Evolutionary conservation across 2,797 vertebrate genomes (phyloP).

Genomic region (Crenichthys baileyi): DNA sequence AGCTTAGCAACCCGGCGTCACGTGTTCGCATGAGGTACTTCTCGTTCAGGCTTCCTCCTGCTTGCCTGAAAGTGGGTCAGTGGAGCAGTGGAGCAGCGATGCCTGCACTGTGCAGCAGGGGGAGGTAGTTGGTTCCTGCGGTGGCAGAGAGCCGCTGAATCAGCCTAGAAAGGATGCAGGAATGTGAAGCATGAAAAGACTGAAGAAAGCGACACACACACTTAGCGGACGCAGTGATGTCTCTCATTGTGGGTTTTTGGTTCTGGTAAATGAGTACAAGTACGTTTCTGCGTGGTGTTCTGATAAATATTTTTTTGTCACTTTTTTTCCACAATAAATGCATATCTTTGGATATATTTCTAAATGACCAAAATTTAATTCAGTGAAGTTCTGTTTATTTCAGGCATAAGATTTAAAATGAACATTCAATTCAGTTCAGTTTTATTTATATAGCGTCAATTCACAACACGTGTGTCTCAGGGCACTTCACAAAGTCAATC

Average conservation of each 20-base stretch:
- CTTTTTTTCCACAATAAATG: too few relatives aligned
- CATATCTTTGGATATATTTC: not conserved
- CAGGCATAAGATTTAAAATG: not conserved
- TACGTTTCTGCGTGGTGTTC: not conserved
- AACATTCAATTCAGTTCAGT: too few relatives aligned
- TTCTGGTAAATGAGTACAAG: not conserved
- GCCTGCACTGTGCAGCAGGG: conserved; percentile 42
- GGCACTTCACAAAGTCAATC: too few relatives aligned
- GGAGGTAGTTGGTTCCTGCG: conserved; percentile 26
- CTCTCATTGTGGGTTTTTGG: not conserved
- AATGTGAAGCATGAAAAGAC: not conserved
- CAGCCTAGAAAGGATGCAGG: not conserved
- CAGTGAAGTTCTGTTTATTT: not conserved
- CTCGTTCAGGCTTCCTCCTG: not conserved
- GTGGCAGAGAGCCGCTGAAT: not conserved
- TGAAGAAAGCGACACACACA: not conserved
- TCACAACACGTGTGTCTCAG: too few relatives aligned
- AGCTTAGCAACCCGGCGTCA: conserved; percentile 34
- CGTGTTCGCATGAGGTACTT: conserved; percentile 14
- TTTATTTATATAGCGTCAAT: too few relatives aligned
- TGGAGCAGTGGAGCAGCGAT: conserved; percentile 73
- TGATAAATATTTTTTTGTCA: too few relatives aligned
- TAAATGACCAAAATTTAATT: not conserved
- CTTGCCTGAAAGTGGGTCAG: conserved; percentile 70
- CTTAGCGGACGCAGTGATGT: not conserved